Base-by-base conservation (phyloP, 2,888 invertebrate genomes). In the Harpagoxenus sublaevis region DNA sequence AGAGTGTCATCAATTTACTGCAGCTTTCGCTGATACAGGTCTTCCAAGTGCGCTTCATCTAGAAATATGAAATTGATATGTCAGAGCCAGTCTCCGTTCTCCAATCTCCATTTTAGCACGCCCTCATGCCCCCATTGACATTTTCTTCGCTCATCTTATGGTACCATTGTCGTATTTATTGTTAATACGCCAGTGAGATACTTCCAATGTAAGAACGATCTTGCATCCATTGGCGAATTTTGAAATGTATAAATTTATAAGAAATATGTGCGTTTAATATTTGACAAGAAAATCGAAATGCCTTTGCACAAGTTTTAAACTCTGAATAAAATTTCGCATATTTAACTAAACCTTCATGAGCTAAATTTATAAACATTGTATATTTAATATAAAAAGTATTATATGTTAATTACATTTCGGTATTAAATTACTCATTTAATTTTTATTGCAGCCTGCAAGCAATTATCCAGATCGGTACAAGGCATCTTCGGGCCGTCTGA, bases 401-500 rank as follows among this genome's bases (percentile, higher is more conserved):
- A 74, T 35, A 48, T 31, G 23, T 74, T 3, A n/a, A n/a, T 62
- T 66, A 10, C 9, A 2, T 77, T 55, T 53, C 42, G 5, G 0
- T 45, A 23, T 31, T n/a, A 65, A 62, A 53, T 65, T 31, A n/a
- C 12, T 51, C 10, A 0, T 23, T 83, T 35, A 57, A 51, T 53
- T 83, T 78, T 83, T 6, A n/a, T 96, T 96, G 0, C 96, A 98
- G 98, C 97, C 62, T 98, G 98, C 94, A 96, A 96, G 6, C 97
- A 98, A 94, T 96, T 99, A 93, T 97, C 97, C 91, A 96, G 97
- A 39, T 99, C 99, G 0, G 97, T 98, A 0, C 97, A 98, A 88
- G 98, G 98, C 6, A 96, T 98, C 91, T 98, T 98, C 94, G 99
- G 99, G 10, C 98, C 98, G 9, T 97, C 98, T 18, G 98, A 98